These are phyloP conservation scores for Holothuria glaberrima DNA, from an alignment of 35 echinoderm and acorn worm species.

Conservation along the genomic window DNA sequence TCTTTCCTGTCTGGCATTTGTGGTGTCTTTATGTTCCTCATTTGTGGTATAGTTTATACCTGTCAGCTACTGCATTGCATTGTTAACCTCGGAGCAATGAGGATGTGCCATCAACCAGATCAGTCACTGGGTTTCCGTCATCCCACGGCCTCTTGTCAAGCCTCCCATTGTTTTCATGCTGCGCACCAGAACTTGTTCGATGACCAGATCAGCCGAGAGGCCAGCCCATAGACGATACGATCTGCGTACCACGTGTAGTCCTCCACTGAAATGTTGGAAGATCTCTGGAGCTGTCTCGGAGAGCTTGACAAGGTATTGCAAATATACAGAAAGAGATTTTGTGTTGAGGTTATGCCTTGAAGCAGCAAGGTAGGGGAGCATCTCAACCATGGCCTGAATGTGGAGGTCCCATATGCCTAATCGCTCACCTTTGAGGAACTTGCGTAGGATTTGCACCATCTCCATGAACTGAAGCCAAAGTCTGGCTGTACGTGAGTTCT, in stretches of 20 bases:
- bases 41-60: constrained; percentile 21
- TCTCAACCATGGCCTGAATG: constrained; percentile 16
- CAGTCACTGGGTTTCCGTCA: constrained; percentile 46
- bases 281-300: constrained; percentile 54
- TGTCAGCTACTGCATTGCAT: constrained; percentile 46
- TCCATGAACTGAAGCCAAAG: constrained; percentile 74
- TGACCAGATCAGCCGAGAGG: constrained; percentile 58
- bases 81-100: constrained; percentile 22
- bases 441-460: constrained; percentile 59
- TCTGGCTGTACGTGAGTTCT: constrained; percentile 35
- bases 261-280: constrained; percentile 42
- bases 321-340: constrained; percentile 57
- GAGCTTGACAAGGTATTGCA: constrained; percentile 59
- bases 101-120: constrained; percentile 37
- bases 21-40: constrained; percentile 50
- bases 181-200: constrained; percentile 56
- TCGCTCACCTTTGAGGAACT: constrained; percentile 51
- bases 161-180: constrained; percentile 53
- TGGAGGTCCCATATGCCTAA: constrained; percentile 18
- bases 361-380: constrained; percentile 1
- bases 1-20: constrained; percentile 30
- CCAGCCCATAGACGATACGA: constrained; percentile 38
- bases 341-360: constrained; percentile 53
- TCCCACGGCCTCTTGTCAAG: constrained; percentile 27
- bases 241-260: constrained; percentile 61